Base-by-base conservation (phyloP, 2,888 invertebrate genomes). In the Hemistola chrysoprasaria region DNA sequence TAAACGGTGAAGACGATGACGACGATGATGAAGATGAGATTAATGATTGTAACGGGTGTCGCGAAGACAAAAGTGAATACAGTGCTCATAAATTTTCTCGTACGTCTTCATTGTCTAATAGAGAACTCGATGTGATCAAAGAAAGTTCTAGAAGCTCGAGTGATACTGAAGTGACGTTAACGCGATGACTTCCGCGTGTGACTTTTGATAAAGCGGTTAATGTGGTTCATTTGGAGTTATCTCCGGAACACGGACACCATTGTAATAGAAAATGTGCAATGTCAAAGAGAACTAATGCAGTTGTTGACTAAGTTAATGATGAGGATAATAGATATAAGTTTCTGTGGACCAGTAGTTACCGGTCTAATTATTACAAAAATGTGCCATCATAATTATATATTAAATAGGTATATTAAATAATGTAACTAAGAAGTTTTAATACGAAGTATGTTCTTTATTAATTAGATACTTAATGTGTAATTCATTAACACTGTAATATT, bases 71-170 rank as follows among this genome's bases (percentile, higher is more conserved):
- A 72, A 78, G 77, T 78, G 87, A 87, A 49, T 84, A 77, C 50
- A 73, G 78, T 66, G 71, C 55, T 52, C 78, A 82, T 65, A 88
- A 88, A 52, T 89, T 86, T 72, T 89, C 88, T 27, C 78, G 87
- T 53, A 78, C 76, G 53, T 89, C 90, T 2, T 88, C 90, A 28
- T 54, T 88, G 36, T 88, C 90, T 32, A 88, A 88, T 56, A 78
- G 90, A 56, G 90, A 90, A 65, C 76, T 90, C 25, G 90, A 90
- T 48, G 87, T 90, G 26, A 90, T 90, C 30, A 89, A 87, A 67
- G 90, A 90, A 61, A 90, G 90, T 62, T 90, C 90, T 6, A 76
- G 88, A 55, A 90, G 90, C 60, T 90, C 90, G 6, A 90, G 90
- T 78, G 90, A 90, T 53, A 88, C 87, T 45, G 89, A 89, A 78